Conservation (phyloP, 1,140 invertebrate genomes). For the Drosophila bocqueti region DNA sequence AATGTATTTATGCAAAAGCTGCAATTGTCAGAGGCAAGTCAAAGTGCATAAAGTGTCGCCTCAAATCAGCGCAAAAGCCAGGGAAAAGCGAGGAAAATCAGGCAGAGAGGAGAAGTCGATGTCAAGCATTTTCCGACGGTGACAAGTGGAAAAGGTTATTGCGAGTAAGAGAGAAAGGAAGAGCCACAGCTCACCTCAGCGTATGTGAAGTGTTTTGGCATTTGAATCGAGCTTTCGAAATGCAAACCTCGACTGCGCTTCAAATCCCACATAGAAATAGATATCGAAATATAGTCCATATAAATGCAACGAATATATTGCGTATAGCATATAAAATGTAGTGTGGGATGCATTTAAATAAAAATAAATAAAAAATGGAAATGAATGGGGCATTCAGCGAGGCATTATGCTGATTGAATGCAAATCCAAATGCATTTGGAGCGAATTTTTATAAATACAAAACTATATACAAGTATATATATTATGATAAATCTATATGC, state of each 20-base stretch:
- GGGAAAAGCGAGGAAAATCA: constrained; percentile 2
- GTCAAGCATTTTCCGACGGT: constrained; percentile 13
- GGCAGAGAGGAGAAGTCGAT: constrained; percentile 1
- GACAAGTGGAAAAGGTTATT: constrained; percentile 12
- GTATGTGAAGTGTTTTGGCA: constrained; percentile 74
- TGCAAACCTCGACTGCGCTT: constrained; percentile 4
- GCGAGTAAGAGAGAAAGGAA: not conserved
- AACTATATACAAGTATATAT: not conserved
- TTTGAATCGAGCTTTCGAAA: constrained; percentile 63
- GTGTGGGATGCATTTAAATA: constrained; percentile 21
- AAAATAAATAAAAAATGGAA: constrained; percentile 30
- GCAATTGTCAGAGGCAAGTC: constrained; percentile 74
- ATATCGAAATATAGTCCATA: constrained; percentile 15
- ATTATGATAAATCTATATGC: constrained; percentile 18
- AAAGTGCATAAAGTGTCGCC: constrained; percentile 73
- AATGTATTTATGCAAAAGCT: constrained; percentile 84
- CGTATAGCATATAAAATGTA: constrained; percentile 40
- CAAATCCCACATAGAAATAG: constrained; percentile 11
- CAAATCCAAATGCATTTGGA: constrained; percentile 77
- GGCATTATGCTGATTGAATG: constrained; percentile 70
- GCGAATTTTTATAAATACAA: constrained; percentile 63
- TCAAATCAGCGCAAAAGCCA: constrained; percentile 47
- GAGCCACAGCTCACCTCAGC: constrained; percentile 42
- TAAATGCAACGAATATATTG: constrained; percentile 30
- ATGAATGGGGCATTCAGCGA: constrained; percentile 12